Evolutionary conservation across 1,140 invertebrate genomes (phyloP).

Genomic region (Colletes latitarsis): DNA sequence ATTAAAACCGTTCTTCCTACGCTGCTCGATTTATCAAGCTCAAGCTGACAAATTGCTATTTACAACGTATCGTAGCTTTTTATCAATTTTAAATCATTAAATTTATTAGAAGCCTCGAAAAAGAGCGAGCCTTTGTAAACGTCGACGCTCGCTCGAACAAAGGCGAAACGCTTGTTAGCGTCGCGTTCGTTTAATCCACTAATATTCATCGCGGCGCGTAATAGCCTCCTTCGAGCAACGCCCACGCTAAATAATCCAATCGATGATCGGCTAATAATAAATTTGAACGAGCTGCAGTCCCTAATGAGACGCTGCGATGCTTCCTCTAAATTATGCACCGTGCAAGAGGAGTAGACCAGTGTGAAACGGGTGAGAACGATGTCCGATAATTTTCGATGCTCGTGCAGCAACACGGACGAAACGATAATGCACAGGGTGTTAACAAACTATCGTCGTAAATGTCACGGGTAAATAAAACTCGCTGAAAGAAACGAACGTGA

Average conservation of each 20-base stretch:
- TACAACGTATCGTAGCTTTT: too few species aligned
- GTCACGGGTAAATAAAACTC: too few species aligned
- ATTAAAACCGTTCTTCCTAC: too few species aligned
- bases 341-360: neutral
- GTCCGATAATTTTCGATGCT: conserved; percentile 23
- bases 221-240: neutral
- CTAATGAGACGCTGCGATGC: conserved; percentile 21
- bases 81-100: neutral
- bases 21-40: too few species aligned
- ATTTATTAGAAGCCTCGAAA: neutral
- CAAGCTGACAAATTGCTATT: too few species aligned
- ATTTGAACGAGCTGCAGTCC: conserved; percentile 27
- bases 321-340: conserved; percentile 41
- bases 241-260: conserved; percentile 29
- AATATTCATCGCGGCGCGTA: conserved; percentile 3
- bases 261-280: conserved; percentile 46
- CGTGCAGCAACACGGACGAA: neutral
- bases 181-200: neutral
- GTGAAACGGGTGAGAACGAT: neutral
- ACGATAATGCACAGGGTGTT: neutral
- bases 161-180: neutral
- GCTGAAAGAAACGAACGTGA: too few species aligned
- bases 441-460: neutral
- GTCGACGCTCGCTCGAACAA: neutral
- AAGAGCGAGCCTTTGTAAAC: neutral